phyloP scores from a whole-genome alignment of 2,113 vertebrate genomes.

The Cynocephalus volans region DNA sequence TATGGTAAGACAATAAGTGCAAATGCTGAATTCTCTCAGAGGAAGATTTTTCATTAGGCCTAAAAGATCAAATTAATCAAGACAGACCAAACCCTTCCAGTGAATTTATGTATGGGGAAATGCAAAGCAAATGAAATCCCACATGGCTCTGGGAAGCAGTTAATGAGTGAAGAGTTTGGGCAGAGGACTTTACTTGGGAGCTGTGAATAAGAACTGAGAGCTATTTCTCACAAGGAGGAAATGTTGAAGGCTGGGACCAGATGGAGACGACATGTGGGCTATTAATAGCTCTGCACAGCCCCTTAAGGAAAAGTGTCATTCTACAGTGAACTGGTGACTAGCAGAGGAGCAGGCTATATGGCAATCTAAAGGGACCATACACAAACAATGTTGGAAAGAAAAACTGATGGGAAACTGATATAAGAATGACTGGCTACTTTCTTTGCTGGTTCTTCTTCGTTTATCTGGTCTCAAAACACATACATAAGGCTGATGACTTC shows the following conservation, averaged over 20 bases:
- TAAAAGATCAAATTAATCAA: slow-evolving; percentile 7
- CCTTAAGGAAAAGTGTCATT: not conserved
- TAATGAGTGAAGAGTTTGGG: not conserved
- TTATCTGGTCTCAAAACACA: not conserved
- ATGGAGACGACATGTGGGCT: not conserved
- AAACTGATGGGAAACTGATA: not conserved
- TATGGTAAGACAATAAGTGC: not conserved
- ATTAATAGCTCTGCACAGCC: not conserved
- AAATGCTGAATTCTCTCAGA: not conserved
- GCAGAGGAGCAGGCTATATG: not conserved
- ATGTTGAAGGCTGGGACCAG: not conserved
- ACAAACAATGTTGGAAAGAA: not conserved
- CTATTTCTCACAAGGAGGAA: not conserved
- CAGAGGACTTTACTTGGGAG: not conserved
- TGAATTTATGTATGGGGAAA: not conserved
- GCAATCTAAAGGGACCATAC: not conserved
- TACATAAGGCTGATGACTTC: not conserved
- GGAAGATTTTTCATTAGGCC: not conserved
- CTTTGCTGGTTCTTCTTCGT: not conserved
- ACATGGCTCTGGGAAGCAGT: not conserved
- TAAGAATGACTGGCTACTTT: not conserved
- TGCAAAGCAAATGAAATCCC: not conserved
- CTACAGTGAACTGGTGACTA: not conserved
- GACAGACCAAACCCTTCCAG: not conserved
- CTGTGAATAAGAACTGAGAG: accelerated